These are phyloP conservation scores for Campoletis raptor DNA, from an alignment of 2,888 invertebrate genomes.

Conservation along the genomic window DNA sequence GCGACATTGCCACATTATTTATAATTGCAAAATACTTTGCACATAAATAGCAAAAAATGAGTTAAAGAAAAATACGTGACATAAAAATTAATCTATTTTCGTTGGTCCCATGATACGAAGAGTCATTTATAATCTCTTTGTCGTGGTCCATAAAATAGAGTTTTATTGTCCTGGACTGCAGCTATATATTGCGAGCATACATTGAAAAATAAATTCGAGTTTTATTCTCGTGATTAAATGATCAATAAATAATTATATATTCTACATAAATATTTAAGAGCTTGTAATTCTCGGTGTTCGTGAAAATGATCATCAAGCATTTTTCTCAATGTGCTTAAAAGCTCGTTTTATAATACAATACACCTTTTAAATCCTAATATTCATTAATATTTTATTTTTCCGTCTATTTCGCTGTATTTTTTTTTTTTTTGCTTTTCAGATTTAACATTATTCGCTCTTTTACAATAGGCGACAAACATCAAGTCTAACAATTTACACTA, in stretches of 20 bases:
- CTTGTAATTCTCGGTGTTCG: background rate
- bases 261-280: slow-evolving; percentile 14
- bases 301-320: background rate
- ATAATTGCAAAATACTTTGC: slow-evolving; percentile 8
- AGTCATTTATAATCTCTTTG: slow-evolving; percentile 4
- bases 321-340: background rate
- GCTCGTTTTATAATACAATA: slow-evolving; percentile 2
- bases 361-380: background rate
- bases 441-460: background rate
- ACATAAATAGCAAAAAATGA: background rate
- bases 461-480: slow-evolving; percentile 8
- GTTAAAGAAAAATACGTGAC: background rate
- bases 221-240: background rate
- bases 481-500: slow-evolving; percentile 10
- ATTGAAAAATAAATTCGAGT: slow-evolving; percentile 12
- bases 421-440: background rate
- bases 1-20: background rate
- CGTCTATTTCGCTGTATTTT: background rate
- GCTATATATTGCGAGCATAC: slow-evolving; percentile 18
- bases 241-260: slow-evolving; percentile 29
- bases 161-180: slow-evolving; percentile 56
- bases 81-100: background rate
- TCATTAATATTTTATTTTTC: background rate
- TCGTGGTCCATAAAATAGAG: slow-evolving; percentile 34
- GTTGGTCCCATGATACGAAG: slow-evolving; percentile 35